Conservation (phyloP, 2,113 vertebrate species). For the Atrichornis clamosus region DNA sequence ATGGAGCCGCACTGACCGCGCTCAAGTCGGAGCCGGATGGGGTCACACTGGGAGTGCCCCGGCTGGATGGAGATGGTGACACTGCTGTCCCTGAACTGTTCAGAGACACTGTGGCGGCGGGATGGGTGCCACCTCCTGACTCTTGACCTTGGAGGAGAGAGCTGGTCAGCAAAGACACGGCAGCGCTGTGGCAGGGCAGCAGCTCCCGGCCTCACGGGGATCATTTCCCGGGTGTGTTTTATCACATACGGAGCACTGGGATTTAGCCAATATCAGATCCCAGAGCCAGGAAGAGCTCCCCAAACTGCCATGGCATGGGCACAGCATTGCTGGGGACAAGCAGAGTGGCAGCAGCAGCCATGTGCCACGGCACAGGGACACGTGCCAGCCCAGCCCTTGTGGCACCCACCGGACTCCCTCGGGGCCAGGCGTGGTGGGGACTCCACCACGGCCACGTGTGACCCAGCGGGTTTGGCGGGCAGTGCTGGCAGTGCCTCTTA, state of each 20-base stretch:
- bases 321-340: fast-evolving
- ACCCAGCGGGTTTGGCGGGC: not conserved
- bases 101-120: fast-evolving
- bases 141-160: not conserved
- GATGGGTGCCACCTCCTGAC: fast-evolving
- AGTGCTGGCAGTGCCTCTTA: not conserved
- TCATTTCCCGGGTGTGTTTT: not conserved
- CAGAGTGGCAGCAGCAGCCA: not conserved
- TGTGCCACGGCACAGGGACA: not conserved
- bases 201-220: fast-evolving
- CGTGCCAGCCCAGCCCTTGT: fast-evolving
- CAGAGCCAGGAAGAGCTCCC: not conserved
- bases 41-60: fast-evolving
- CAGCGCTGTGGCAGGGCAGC: not conserved
- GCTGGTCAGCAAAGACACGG: not conserved
- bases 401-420: not conserved
- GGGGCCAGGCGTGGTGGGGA: fast-evolving
- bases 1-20: fast-evolving
- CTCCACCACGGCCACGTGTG: not conserved
- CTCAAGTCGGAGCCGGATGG: fast-evolving
- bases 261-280: not conserved
- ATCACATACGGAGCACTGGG: not conserved
- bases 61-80: fast-evolving
- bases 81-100: fast-evolving
- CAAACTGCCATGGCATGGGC: fast-evolving